Percentiles rank a stretch among this genome's conserved stretches.
These are phyloP conservation scores for Mesocentrotus franciscanus DNA, from an alignment of 53 echinoderm and acorn worm genomes.

Conservation along the genomic window DNA sequence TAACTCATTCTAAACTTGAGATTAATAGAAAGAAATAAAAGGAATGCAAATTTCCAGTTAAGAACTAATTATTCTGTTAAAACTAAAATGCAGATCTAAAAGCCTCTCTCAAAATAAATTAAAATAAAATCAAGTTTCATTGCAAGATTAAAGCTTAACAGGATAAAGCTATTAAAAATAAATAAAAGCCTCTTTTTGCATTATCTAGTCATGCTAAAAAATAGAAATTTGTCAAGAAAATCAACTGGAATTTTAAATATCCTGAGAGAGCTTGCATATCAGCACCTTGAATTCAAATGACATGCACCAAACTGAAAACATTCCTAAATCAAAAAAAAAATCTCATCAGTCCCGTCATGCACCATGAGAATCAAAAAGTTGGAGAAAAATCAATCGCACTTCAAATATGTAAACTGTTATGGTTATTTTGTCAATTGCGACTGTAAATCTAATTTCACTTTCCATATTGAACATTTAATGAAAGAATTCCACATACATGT, in stretches of 20 bases:
- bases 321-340: not conserved
- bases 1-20: not conserved
- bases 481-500: not conserved
- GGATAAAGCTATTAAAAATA: not conserved
- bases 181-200: not conserved
- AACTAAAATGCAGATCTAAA: not conserved
- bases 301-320: conserved; percentile 28
- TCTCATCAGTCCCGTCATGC: not conserved
- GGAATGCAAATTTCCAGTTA: not conserved
- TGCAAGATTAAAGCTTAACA: conserved; percentile 4
- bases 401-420: not conserved
- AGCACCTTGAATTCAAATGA: not conserved
- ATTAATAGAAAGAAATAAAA: not conserved
- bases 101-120: not conserved
- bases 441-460: not conserved
- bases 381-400: not conserved
- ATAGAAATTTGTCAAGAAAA: not conserved
- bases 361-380: not conserved
- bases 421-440: not conserved
- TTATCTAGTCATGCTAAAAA: not conserved
- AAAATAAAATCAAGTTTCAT: not conserved
- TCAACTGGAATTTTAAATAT: not conserved
- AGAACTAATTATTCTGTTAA: not conserved
- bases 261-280: not conserved
- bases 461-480: not conserved